phyloP scores from a whole-genome alignment of 1,140 invertebrate species.

The Drosophila prosaltans region DNA sequence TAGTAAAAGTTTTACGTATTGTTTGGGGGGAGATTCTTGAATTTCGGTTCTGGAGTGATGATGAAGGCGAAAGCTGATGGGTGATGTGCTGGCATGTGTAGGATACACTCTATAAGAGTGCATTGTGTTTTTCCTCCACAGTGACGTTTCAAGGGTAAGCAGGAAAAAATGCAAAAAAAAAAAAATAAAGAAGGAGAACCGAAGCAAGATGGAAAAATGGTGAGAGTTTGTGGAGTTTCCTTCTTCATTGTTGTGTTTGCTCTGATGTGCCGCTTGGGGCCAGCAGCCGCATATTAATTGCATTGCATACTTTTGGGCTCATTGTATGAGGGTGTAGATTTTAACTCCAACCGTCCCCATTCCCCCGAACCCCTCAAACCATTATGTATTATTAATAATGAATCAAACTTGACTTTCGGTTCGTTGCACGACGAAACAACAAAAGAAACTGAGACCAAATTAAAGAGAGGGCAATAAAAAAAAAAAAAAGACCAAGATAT shows the following conservation, averaged over 20 bases:
- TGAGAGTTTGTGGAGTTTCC: constrained; percentile 37
- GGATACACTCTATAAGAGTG: constrained; percentile 24
- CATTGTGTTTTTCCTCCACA: constrained; percentile 52
- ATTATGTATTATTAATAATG: constrained; percentile 67
- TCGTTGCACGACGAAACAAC: constrained; percentile 53
- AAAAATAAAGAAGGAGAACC: neutral
- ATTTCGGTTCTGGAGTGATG: neutral
- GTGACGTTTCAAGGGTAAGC: constrained; percentile 73
- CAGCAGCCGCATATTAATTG: constrained; percentile 63
- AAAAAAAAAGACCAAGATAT: neutral
- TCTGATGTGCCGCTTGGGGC: constrained; percentile 43
- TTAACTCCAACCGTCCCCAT: constrained; percentile 11
- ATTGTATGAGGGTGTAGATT: constrained; percentile 4
- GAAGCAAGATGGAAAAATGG: constrained; percentile 7
- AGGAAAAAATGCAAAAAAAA: constrained; percentile 15
- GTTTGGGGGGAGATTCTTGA: neutral
- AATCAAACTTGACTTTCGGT: constrained; percentile 81
- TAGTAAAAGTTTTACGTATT: constrained; percentile 43
- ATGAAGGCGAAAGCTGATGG: constrained; percentile 1
- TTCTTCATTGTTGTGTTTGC: constrained; percentile 53
- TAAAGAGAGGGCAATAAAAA: neutral
- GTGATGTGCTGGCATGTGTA: constrained; percentile 43
- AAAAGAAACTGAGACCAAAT: constrained; percentile 26
- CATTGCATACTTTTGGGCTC: constrained; percentile 72
- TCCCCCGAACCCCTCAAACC: neutral